Conservation (phyloP, 2,113 vertebrate genomes). For the Sterrhoptilus dennistouni region DNA sequence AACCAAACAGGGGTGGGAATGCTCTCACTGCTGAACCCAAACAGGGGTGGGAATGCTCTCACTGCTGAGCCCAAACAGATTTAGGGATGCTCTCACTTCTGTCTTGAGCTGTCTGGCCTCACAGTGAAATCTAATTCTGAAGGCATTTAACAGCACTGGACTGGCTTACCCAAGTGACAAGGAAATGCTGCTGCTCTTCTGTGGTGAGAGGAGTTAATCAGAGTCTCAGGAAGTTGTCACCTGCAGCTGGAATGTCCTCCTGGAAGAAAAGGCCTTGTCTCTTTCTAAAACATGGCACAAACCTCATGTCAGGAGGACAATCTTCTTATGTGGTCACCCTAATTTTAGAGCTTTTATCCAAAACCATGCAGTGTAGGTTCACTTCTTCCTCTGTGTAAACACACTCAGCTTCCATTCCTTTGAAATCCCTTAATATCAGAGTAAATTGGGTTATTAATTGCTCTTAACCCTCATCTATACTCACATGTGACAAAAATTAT, state of each 20-base stretch:
- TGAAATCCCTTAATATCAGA: background rate
- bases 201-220: background rate
- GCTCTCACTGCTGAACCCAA: background rate
- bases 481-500: background rate
- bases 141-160: background rate
- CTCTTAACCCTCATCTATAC: background rate
- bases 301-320: background rate
- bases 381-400: background rate
- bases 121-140: background rate
- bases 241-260: background rate
- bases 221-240: background rate
- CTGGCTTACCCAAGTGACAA: background rate
- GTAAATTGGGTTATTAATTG: background rate
- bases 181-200: background rate
- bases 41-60: too few relatives aligned
- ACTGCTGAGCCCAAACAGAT: background rate
- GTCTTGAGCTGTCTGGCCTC: background rate
- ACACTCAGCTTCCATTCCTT: background rate
- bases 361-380: background rate
- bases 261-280: background rate
- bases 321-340: background rate
- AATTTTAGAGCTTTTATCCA: background rate
- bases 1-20: background rate
- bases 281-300: background rate
- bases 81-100: background rate